Percentiles rank a stretch among this genome's conserved stretches.
These are phyloP conservation scores for Aurelia sp. DNA, from an alignment of 30 jellyfish, hydroid and myxozoan species.

Conservation along the genomic window DNA sequence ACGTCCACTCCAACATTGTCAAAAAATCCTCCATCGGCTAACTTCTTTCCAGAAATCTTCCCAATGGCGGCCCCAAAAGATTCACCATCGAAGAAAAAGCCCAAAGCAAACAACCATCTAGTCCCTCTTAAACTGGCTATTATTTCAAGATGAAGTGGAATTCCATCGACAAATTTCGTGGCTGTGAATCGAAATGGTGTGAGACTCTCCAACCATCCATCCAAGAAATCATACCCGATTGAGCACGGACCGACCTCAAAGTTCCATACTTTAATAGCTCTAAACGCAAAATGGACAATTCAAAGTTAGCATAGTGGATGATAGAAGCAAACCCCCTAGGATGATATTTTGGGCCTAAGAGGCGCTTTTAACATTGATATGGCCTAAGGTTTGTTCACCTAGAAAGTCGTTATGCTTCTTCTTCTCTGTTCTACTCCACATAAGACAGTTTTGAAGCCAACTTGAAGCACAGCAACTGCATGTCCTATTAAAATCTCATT, in stretches of 20 bases:
- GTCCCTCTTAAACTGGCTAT: conserved; percentile 67
- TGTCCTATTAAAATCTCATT: too few species aligned
- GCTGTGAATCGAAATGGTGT: conserved; percentile 89
- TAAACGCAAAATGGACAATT: conserved; percentile 11
- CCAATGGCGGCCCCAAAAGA: conserved; percentile 92
- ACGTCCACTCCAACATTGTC: conserved; percentile 83
- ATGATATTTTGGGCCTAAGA: too few species aligned
- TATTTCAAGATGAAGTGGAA: conserved; percentile 86
- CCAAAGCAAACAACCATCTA: conserved; percentile 81
- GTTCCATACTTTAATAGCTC: conserved; percentile 89
- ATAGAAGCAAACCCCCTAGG: too few species aligned
- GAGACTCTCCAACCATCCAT: conserved; percentile 74
- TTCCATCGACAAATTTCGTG: conserved; percentile 73
- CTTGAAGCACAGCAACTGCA: too few species aligned
- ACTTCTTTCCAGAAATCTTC: conserved; percentile 68
- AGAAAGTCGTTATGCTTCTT: too few species aligned
- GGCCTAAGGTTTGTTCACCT: neutral
- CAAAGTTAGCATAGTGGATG: too few species aligned
- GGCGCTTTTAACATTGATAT: neutral
- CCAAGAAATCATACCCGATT: conserved; percentile 81
- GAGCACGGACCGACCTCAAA: conserved; percentile 80
- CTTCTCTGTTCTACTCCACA: too few species aligned
- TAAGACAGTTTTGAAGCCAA: too few species aligned
- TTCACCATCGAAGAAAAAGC: conserved; percentile 87
- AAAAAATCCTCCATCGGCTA: conserved; percentile 88